A percentile compares a stretch with the other conserved stretches of the same genome.
These are phyloP conservation scores for Ursus arctos DNA, from an alignment of 2,113 vertebrate species.

Conservation along the genomic window DNA sequence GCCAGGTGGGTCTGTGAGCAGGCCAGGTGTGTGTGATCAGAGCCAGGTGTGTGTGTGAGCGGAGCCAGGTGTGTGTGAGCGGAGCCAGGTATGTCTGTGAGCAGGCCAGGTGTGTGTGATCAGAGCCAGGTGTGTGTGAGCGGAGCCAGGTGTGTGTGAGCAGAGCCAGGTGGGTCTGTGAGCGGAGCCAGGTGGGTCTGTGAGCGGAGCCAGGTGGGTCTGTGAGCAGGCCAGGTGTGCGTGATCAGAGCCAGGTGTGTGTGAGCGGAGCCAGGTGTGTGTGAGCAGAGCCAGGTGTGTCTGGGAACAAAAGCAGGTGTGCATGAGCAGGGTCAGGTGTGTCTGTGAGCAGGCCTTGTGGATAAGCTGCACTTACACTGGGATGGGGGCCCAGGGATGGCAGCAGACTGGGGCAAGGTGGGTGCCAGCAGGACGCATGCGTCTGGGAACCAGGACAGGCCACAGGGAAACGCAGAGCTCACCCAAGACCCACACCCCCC, in stretches of 20 bases:
- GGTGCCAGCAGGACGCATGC: neutral
- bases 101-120: neutral
- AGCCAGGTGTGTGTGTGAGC: neutral
- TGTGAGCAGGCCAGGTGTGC: too few species aligned
- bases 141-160: neutral
- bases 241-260: neutral
- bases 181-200: fast-evolving
- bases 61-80: neutral
- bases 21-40: too few species aligned
- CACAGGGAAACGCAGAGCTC: neutral
- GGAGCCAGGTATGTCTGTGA: neutral
- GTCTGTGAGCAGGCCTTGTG: neutral
- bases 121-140: neutral
- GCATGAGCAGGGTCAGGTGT: neutral
- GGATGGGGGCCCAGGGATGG: neutral
- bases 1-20: too few species aligned
- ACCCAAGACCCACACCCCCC: too few species aligned
- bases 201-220: neutral
- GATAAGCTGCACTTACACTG: neutral
- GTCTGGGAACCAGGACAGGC: neutral
- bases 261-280: neutral
- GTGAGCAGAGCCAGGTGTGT: neutral
- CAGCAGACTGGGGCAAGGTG: neutral
- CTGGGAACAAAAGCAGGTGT: too few species aligned
- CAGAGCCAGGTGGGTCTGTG: neutral